Conservation (phyloP, 64 coral and sea anemone genomes). For the Orbicella faveolata region DNA sequence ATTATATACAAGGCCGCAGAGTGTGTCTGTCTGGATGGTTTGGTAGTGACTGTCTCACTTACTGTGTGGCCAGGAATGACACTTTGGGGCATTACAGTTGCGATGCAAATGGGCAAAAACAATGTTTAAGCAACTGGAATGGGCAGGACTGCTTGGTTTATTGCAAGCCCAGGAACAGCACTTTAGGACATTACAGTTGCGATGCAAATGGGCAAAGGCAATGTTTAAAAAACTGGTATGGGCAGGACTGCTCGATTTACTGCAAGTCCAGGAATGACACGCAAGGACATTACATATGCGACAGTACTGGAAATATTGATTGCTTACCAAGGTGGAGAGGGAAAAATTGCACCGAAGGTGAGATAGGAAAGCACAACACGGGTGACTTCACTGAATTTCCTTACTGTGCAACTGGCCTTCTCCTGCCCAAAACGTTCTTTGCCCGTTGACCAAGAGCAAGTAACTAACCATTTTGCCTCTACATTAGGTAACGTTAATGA, state of each 20-base stretch:
- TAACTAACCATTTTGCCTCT: no score
- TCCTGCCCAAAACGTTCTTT: no score
- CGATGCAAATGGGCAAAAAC: slow-evolving; percentile 2
- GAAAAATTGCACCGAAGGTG: neutral
- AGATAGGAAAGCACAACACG: neutral
- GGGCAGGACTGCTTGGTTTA: slow-evolving; percentile 22
- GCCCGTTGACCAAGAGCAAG: no score
- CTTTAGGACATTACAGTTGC: slow-evolving; percentile 50
- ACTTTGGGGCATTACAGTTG: slow-evolving; percentile 50
- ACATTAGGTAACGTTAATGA: no score
- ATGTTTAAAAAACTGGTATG: slow-evolving; percentile 7
- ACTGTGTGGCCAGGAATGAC: slow-evolving; percentile 31
- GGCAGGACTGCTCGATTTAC: slow-evolving; percentile 11
- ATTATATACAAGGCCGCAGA: neutral
- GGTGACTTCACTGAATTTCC: neutral
- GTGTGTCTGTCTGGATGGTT: slow-evolving; percentile 48
- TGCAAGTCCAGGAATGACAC: slow-evolving; percentile 22
- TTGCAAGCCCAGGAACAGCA: slow-evolving; percentile 17
- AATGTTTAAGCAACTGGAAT: neutral
- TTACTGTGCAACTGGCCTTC: no score
- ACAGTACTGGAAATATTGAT: neutral
- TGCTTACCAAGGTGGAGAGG: no score
- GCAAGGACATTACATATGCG: slow-evolving; percentile 46
- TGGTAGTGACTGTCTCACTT: slow-evolving; percentile 33
- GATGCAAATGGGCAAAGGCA: neutral